These are phyloP conservation scores for Mionectes macconnelli DNA, from an alignment of 2,113 vertebrate genomes.

Conservation along the genomic window DNA sequence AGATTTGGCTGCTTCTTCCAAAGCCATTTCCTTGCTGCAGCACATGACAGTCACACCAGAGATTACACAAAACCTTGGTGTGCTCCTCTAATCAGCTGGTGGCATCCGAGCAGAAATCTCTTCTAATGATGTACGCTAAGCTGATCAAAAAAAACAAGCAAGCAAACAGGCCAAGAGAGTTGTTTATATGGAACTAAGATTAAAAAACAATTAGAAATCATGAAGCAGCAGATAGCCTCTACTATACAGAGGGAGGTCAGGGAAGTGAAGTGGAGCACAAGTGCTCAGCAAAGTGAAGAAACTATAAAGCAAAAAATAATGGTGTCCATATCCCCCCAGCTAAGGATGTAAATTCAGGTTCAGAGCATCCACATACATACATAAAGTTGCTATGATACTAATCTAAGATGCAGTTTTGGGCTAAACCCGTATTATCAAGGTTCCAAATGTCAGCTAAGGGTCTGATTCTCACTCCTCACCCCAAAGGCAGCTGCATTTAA, in stretches of 20 bases:
- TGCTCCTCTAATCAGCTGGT: conserved; percentile 52
- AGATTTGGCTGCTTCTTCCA: conserved; percentile 50
- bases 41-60: conserved; percentile 66
- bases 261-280: not conserved
- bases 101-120: conserved; percentile 44
- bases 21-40: conserved; percentile 46
- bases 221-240: not conserved
- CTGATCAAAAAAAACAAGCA: conserved; percentile 49
- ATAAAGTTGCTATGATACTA: not conserved
- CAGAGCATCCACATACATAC: not conserved
- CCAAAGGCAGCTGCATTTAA: not conserved
- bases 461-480: not conserved
- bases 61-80: conserved; percentile 61
- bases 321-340: not conserved
- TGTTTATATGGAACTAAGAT: conserved; percentile 28
- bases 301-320: not conserved
- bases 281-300: not conserved
- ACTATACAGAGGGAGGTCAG: not conserved
- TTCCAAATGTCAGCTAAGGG: not conserved
- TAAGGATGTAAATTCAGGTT: not conserved
- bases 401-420: not conserved
- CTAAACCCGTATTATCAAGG: not conserved
- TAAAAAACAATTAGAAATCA: conserved; percentile 32
- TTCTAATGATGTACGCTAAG: conserved; percentile 43
- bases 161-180: conserved; percentile 11